Evolutionary conservation across 2,113 vertebrate species (phyloP), one percentile per base, ranked within the genome.

Genomic region (Alectura lathami): DNA sequence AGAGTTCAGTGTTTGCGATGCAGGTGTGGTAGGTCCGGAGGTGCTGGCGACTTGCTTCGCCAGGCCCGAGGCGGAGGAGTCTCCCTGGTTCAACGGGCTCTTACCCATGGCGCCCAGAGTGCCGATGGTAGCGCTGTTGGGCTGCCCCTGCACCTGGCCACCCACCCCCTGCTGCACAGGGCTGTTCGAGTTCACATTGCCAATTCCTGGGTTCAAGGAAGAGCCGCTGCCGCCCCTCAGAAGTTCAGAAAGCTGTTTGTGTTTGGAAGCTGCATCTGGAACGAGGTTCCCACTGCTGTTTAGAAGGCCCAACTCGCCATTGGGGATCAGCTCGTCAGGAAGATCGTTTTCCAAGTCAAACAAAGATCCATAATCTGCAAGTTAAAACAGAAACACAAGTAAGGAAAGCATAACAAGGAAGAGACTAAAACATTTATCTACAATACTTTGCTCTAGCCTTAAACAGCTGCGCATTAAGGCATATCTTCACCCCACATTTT

Each of bases 271-370:
- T 30, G 99, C 99, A 96, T 99, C 99, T 70, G 98, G 98, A 93
- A 98, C 98, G 51, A 98, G 98, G 95, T 97, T 98, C 89, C 98
- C 98, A 84, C 98, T 97, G 92, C 97, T 98, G 97, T 98, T 98
- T 97, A 99, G 97, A 97, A 99, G 97, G 96, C 97, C 96, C 97
- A 99, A 94, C 93, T 99, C 99, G 85, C 99, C 99, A 92, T 99
- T 99, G 89, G 98, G 99, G 94, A 99, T 99, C 97, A 99, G 98
- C 96, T 99, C 99, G 97, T 99, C 99, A 8, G 99, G 99, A 97
- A 99, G 99, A 98, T 99, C 98, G 24, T 99, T 99, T 98, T 99
- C 99, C 98, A 99, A 98, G 97, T 99, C 99, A 97, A 99, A 99
- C 89, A 99, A 98, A 76, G 99, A 99, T 94, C 98, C 98, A n/a